A percentile compares a stretch with the other conserved stretches of the same genome.
Conservation (phyloP, 2,888 invertebrate genomes). For the Rambutsinella grinnellia region DNA sequence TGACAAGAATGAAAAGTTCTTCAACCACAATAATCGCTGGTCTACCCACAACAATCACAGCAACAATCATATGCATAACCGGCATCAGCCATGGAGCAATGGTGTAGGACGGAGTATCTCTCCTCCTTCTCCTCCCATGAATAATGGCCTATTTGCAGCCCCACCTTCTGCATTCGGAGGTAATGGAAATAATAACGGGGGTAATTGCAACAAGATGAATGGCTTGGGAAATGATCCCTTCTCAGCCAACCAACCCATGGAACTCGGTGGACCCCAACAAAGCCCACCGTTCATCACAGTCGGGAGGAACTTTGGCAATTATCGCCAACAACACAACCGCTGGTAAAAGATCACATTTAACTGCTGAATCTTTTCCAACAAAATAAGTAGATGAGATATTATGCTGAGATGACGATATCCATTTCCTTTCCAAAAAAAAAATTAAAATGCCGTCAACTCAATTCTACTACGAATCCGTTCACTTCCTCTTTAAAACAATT, state of each 20-base stretch:
- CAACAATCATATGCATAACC: neutral
- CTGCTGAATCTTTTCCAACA: too few relatives aligned
- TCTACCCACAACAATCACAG: neutral
- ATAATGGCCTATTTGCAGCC: too few relatives aligned
- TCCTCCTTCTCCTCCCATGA: too few relatives aligned
- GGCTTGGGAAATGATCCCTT: neutral
- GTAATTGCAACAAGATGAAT: neutral
- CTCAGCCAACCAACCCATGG: constrained; percentile 3
- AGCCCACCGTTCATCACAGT: neutral
- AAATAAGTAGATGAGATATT: too few relatives aligned
- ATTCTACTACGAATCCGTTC: too few relatives aligned
- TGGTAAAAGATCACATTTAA: too few relatives aligned
- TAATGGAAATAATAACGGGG: neutral
- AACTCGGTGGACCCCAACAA: neutral
- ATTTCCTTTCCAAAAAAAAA: too few relatives aligned
- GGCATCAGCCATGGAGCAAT: neutral
- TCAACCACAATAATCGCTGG: neutral
- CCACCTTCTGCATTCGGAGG: too few relatives aligned
- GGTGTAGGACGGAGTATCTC: constrained; percentile 7
- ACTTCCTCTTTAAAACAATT: too few relatives aligned
- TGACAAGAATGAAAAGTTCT: neutral
- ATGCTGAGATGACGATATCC: too few relatives aligned
- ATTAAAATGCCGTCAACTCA: too few relatives aligned
- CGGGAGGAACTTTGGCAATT: constrained; percentile 12
- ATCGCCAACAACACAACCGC: constrained; percentile 28